Evolutionary conservation across 2,113 vertebrate species (phyloP), one percentile per base, ranked within the genome.

Genomic region (Dicaeum eximium): DNA sequence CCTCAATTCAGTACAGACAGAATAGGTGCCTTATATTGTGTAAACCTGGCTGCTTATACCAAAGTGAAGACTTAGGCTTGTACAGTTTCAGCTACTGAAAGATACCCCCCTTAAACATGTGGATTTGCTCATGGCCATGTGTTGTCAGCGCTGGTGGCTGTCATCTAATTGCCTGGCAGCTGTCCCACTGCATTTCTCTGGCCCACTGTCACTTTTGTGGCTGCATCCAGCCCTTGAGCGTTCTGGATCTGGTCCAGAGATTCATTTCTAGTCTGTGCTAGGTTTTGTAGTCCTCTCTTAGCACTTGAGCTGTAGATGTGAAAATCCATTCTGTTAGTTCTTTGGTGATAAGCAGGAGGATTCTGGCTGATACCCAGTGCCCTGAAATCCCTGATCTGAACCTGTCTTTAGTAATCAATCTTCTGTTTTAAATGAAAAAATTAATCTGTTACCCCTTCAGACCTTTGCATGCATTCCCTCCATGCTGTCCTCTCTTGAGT

Each of bases 401-500:
- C 50, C 47, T 70, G 1, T 69, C 38, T 54, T 14, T 54, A 38
- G 28, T 47, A 62, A 37, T 40, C 6, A 25, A 31, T 44, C 38
- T 78, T 86, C 16, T 86, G 10, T 85, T 93, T 72, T 53, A 61
- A 72, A 66, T 44, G 35, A 66, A 83, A 74, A 80, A 27, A 56
- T 17, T 33, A 9, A 48, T 62, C 27, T 56, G 25, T 82, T 71
- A 61, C 8, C 2, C 3, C 15, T 73, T 82, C 37, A 23, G 69
- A 9, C n/a, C 38, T 67, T 74, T 71, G 16, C 7, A 3, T 74
- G 19, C 8, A 2, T n/a, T 72, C 12, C 62, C 11, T 80, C 28
- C 0, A 0, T 80, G 42, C 45, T 80, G 14, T 45, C 45, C 38
- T 72, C 54, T 67, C 50, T 58, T 20, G 37, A 57, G 44, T 1